These are phyloP conservation scores for Mus caroli DNA, from an alignment of 2,797 vertebrate genomes.

Conservation along the genomic window DNA sequence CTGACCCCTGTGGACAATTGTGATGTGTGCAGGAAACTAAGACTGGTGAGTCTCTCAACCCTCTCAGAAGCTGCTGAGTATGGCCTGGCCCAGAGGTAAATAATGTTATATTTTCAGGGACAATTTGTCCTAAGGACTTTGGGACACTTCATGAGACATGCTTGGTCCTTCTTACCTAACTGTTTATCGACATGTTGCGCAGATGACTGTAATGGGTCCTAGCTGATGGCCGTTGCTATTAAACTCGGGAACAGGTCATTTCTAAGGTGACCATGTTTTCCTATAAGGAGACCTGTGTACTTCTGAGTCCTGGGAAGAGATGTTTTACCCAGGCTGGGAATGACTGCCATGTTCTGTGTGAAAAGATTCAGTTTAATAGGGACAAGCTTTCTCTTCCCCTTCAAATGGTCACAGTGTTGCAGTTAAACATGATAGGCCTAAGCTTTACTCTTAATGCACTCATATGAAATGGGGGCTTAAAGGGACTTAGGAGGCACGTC, in stretches of 20 bases:
- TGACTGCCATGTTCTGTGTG: slow-evolving; percentile 36
- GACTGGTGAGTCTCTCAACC: slow-evolving; percentile 60
- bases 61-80: slow-evolving; percentile 64
- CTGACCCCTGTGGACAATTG: slow-evolving; percentile 75
- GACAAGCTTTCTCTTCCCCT: not conserved
- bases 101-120: slow-evolving; percentile 59
- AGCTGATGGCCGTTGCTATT: slow-evolving; percentile 54
- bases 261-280: slow-evolving; percentile 51
- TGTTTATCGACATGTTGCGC: slow-evolving; percentile 54
- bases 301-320: not conserved
- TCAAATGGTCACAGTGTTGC: not conserved
- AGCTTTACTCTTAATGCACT: slow-evolving; percentile 15
- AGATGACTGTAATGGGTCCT: slow-evolving; percentile 28
- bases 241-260: slow-evolving; percentile 60
- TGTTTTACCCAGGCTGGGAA: slow-evolving; percentile 39
- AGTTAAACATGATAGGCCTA: not conserved
- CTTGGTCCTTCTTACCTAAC: slow-evolving; percentile 41
- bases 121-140: slow-evolving; percentile 52
- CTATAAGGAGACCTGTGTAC: slow-evolving; percentile 19
- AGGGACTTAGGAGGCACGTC: not conserved
- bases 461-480: not conserved
- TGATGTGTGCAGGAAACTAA: slow-evolving; percentile 75
- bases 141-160: slow-evolving; percentile 12
- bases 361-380: slow-evolving; percentile 31
- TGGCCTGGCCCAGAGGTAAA: slow-evolving; percentile 44